Conservation (phyloP, 2,888 invertebrate genomes). For the Drosophila affinis region DNA sequence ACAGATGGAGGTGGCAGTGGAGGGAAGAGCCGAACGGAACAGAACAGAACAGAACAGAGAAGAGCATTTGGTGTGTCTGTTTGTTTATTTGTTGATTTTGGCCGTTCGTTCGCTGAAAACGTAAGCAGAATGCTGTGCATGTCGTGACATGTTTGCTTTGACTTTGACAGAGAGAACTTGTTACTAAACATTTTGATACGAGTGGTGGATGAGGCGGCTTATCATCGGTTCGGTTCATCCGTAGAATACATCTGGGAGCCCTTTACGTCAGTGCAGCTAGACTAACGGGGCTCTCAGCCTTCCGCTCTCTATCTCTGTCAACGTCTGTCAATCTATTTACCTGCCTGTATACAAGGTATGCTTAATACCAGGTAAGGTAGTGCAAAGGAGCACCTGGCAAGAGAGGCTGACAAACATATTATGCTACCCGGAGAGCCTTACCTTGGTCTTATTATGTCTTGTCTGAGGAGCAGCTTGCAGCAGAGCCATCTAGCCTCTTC, state of each 20-base stretch:
- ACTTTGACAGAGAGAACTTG: conserved; percentile 31
- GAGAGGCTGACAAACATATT: no score
- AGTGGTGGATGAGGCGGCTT: conserved; percentile 5
- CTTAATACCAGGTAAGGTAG: background rate
- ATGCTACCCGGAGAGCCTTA: background rate
- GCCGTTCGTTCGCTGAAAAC: conserved; percentile 37
- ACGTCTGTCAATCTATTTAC: background rate
- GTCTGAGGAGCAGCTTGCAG: background rate
- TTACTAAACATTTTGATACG: conserved; percentile 8
- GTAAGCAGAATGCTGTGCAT: conserved; percentile 33
- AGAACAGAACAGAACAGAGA: conserved; percentile 12
- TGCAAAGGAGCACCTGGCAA: background rate
- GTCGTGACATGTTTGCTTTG: conserved; percentile 46
- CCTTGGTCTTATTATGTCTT: background rate
- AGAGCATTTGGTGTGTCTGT: conserved; percentile 38
- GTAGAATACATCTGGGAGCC: conserved; percentile 5
- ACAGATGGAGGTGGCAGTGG: conserved; percentile 6
- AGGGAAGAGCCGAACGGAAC: background rate
- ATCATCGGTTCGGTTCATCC: conserved; percentile 8
- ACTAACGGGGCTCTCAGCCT: conserved; percentile 6
- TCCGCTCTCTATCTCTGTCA: conserved; percentile 1
- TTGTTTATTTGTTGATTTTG: conserved; percentile 49
- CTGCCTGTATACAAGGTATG: background rate
- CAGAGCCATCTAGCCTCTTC: background rate
- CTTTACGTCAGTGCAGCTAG: conserved; percentile 20